Conservation (phyloP, 2,888 invertebrate species). For the Thyatira batis region DNA sequence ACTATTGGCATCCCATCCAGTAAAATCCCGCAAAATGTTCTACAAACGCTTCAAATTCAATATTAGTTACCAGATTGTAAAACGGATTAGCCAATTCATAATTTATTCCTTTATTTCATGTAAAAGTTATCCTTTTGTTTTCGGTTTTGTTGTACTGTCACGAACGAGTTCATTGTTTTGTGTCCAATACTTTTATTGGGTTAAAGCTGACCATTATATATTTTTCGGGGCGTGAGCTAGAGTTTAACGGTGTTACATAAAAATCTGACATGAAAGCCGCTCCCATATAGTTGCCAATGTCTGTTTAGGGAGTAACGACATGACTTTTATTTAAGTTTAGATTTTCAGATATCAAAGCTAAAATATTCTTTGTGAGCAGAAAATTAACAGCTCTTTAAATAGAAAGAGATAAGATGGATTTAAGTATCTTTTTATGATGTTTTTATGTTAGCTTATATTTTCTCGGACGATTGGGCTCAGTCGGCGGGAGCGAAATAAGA, state of each 20-base stretch:
- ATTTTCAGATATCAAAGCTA: background rate
- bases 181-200: background rate
- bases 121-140: background rate
- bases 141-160: background rate
- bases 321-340: constrained; percentile 11
- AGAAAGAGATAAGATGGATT: constrained; percentile 10
- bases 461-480: constrained; percentile 19
- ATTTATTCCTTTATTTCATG: background rate
- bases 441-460: constrained; percentile 37
- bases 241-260: background rate
- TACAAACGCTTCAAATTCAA: background rate
- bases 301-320: background rate
- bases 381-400: constrained; percentile 15
- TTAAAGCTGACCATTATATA: background rate
- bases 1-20: background rate
- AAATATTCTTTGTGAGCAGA: constrained; percentile 4
- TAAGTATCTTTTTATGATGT: constrained; percentile 19
- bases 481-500: constrained; percentile 18
- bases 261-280: background rate
- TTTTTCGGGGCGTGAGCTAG: background rate
- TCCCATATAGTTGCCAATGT: background rate
- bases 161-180: background rate
- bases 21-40: background rate
- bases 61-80: background rate
- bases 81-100: background rate